These are phyloP conservation scores for Otolemur garnettii DNA, from an alignment of 2,113 vertebrate species.

Conservation along the genomic window DNA sequence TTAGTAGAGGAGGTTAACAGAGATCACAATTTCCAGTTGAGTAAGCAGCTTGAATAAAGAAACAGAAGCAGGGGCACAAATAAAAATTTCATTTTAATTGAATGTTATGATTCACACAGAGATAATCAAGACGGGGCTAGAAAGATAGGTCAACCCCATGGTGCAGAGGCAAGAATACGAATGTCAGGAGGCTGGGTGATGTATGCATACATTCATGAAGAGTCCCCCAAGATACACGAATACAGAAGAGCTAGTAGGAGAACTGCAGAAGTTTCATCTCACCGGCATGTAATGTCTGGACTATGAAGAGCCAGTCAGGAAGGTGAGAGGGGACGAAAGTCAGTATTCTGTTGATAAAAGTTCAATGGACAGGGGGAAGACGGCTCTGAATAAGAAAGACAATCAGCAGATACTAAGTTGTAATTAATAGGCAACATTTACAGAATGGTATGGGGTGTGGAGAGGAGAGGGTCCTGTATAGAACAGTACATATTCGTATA, in stretches of 20 bases:
- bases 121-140: neutral
- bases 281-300: neutral
- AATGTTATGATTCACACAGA: neutral
- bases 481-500: neutral
- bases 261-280: neutral
- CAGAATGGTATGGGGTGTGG: neutral
- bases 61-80: neutral
- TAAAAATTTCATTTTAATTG: neutral
- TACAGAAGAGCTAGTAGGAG: neutral
- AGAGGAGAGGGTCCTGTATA: neutral
- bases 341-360: neutral
- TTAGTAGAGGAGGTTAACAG: neutral
- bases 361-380: neutral
- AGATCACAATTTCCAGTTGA: neutral
- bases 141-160: neutral
- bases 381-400: neutral
- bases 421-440: neutral
- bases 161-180: neutral
- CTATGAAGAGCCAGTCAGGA: neutral
- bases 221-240: neutral
- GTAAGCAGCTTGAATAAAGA: conserved; percentile 38
- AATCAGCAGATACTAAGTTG: neutral
- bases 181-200: neutral
- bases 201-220: neutral
- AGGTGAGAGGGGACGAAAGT: neutral